A percentile compares a stretch with the other conserved stretches of the same genome.
Evolutionary conservation across 2,888 invertebrate species (phyloP).

Genomic region (Cryptophagus acutangulus): DNA sequence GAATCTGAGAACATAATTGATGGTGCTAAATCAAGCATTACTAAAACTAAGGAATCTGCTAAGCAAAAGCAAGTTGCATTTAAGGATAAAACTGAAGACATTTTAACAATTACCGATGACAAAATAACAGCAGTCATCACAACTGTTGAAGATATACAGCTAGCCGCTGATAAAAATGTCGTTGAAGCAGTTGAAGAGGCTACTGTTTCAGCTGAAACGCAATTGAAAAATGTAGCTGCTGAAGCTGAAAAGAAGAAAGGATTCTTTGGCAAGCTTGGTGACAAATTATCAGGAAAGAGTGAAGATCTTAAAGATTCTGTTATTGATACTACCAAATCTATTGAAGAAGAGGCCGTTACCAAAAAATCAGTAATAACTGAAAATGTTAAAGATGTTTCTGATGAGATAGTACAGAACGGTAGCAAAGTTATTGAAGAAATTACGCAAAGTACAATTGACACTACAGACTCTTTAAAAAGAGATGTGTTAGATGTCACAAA

Average conservation of each 20-base stretch:
- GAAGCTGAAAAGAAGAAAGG: conserved; percentile 20
- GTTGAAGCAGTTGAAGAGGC: not conserved
- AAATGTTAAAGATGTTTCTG: conserved; percentile 12
- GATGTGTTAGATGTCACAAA: conserved; percentile 13
- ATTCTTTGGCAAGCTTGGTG: conserved; percentile 12
- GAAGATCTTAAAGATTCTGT: conserved; percentile 11
- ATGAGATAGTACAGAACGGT: no score
- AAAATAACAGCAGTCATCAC: conserved; percentile 2
- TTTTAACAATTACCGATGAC: conserved; percentile 9
- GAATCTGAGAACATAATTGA: not conserved
- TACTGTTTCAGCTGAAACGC: conserved; percentile 12
- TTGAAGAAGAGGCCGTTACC: no score
- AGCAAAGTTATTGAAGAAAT: not conserved
- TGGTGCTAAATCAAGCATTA: conserved; percentile 4
- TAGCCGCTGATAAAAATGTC: conserved; percentile 7
- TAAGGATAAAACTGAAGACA: conserved; percentile 12
- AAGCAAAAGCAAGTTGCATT: conserved; percentile 22
- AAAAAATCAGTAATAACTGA: conserved; percentile 8
- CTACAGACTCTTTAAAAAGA: no score
- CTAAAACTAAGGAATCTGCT: conserved; percentile 8
- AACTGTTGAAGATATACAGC: conserved; percentile 6
- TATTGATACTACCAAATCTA: no score
- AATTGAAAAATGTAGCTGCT: conserved; percentile 15
- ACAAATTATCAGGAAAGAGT: conserved; percentile 10
- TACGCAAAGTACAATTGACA: not conserved